These are phyloP conservation scores for Pseudomyrmex sp. DNA, from an alignment of 1,140 invertebrate species.

Conservation along the genomic window DNA sequence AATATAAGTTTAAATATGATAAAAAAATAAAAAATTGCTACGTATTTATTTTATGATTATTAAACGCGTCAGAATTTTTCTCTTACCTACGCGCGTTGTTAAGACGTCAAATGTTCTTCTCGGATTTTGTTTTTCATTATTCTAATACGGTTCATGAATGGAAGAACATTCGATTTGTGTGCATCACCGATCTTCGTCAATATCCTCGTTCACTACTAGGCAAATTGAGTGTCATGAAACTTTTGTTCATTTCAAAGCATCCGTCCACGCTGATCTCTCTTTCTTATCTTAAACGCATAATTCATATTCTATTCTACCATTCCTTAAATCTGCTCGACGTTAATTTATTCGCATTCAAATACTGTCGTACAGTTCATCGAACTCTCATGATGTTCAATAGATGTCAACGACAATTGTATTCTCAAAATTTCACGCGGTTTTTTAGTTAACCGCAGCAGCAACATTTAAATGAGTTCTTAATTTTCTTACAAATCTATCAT, in stretches of 20 bases:
- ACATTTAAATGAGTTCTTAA: too few species aligned
- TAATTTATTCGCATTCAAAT: background rate
- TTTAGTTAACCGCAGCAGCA: too few species aligned
- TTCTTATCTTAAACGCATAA: background rate
- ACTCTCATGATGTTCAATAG: background rate
- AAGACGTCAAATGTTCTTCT: background rate
- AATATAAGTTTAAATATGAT: too few species aligned
- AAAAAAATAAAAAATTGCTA: too few species aligned
- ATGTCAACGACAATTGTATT: background rate
- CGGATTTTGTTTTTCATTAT: background rate
- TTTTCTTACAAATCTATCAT: background rate
- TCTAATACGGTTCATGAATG: constrained; percentile 10
- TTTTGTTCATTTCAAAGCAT: constrained; percentile 24
- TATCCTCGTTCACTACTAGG: background rate
- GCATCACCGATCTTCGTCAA: constrained; percentile 20
- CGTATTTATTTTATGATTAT: too few species aligned
- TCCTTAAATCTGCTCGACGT: background rate
- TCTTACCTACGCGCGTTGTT: background rate
- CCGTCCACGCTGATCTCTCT: background rate
- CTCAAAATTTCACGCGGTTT: too few species aligned
- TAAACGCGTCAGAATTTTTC: background rate
- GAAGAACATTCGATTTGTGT: constrained; percentile 14
- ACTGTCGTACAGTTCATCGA: background rate
- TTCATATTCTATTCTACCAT: background rate
- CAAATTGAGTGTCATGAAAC: constrained; percentile 27